These are phyloP conservation scores for Allygus modestus DNA, from an alignment of 2,888 invertebrate genomes.

Conservation along the genomic window DNA sequence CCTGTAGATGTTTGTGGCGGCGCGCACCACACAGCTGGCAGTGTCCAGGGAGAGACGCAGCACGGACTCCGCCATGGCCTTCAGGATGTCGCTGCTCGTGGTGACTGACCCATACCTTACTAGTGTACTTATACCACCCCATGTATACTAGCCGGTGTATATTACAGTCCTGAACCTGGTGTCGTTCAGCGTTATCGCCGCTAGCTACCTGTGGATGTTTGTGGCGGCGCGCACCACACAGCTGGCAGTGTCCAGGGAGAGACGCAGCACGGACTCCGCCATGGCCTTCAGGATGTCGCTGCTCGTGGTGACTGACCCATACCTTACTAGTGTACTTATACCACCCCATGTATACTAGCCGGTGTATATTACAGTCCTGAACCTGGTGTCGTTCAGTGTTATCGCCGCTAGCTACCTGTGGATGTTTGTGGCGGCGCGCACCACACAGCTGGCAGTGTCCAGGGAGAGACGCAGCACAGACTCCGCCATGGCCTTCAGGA, in stretches of 20 bases:
- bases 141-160: background rate
- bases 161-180: slow-evolving; percentile 74
- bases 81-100: no score
- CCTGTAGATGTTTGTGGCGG: slow-evolving; percentile 76
- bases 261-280: no score
- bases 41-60: background rate
- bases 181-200: slow-evolving; percentile 75
- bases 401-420: slow-evolving; percentile 75
- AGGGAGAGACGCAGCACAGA: background rate
- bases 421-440: slow-evolving; percentile 76
- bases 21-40: slow-evolving; percentile 70
- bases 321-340: no score
- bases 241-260: background rate
- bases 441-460: slow-evolving; percentile 56
- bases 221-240: slow-evolving; percentile 73
- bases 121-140: no score
- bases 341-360: no score
- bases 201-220: slow-evolving; percentile 76
- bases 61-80: no score
- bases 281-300: no score
- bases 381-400: slow-evolving; percentile 75
- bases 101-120: no score
- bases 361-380: slow-evolving; percentile 72
- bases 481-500: no score
- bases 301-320: no score